Conservation (phyloP, 2,888 invertebrate genomes). For the Pardosa pseudoannulata region DNA sequence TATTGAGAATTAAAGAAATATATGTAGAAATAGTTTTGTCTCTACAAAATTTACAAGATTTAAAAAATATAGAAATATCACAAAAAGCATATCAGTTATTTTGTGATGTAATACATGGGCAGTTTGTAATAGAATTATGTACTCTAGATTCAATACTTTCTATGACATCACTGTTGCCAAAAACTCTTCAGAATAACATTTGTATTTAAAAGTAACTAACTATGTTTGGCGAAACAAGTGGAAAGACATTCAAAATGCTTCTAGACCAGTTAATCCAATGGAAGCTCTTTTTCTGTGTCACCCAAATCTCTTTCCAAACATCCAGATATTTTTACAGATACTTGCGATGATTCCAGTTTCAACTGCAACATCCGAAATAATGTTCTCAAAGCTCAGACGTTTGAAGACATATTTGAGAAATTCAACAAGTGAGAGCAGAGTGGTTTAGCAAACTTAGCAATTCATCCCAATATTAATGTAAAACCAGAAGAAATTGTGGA, state of each 20-base stretch:
- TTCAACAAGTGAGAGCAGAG: no score
- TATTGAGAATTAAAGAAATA: not conserved
- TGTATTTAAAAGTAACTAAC: not conserved
- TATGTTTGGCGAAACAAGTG: no score
- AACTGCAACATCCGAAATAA: not conserved
- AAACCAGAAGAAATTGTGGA: no score
- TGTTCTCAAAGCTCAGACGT: not conserved
- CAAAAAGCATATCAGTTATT: conserved; percentile 6
- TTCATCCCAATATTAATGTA: no score
- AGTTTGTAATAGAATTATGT: not conserved
- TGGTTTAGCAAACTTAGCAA: not conserved
- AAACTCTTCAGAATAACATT: not conserved
- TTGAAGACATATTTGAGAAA: not conserved
- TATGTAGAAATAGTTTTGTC: not conserved
- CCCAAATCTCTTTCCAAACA: not conserved
- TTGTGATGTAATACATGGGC: not conserved
- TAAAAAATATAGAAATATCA: not conserved
- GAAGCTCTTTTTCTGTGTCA: no score
- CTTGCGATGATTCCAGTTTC: not conserved
- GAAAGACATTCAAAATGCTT: no score
- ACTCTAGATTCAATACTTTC: not conserved
- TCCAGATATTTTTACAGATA: not conserved
- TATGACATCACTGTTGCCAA: not conserved
- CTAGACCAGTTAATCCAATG: not conserved
- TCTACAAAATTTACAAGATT: conserved; percentile 6